A percentile compares a stretch with the other conserved stretches of the same genome.
Evolutionary conservation across 2,113 vertebrate genomes (phyloP).

Genomic region (Corydoras maculifer): DNA sequence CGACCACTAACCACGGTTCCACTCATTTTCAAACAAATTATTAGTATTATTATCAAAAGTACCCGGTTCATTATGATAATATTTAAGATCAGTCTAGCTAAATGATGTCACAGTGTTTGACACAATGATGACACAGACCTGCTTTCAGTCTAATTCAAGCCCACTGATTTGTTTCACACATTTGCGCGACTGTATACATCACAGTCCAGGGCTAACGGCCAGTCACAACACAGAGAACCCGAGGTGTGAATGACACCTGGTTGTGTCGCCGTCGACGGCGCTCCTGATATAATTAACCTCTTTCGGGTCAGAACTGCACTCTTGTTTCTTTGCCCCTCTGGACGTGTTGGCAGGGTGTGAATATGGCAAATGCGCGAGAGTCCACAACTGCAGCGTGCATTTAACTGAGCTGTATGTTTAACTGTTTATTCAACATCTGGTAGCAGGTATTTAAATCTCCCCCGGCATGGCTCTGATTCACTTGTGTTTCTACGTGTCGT

Average conservation of each 20-base stretch:
- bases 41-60: no score
- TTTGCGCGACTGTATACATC: neutral
- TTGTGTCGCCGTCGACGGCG: neutral
- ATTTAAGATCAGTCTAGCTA: no score
- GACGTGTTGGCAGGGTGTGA: conserved; percentile 1
- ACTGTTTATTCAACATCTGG: no score
- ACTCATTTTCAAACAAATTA: no score
- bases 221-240: neutral
- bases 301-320: neutral
- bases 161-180: conserved; percentile 5
- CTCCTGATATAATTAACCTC: conserved; percentile 23
- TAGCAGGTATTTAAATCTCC: no score
- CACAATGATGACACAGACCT: neutral
- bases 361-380: neutral
- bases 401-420: neutral
- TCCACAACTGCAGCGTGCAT: neutral
- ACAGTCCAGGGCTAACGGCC: conserved; percentile 17
- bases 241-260: conserved; percentile 15
- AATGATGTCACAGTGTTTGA: no score
- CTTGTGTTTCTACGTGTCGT: no score
- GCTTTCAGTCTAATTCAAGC: neutral
- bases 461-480: no score
- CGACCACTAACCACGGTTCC: no score
- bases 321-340: neutral
- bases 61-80: no score